Evolutionary conservation across 35 echinoderm and acorn worm genomes (phyloP), one percentile per base, ranked within the genome.

Genomic region (Anneissia japonica): DNA sequence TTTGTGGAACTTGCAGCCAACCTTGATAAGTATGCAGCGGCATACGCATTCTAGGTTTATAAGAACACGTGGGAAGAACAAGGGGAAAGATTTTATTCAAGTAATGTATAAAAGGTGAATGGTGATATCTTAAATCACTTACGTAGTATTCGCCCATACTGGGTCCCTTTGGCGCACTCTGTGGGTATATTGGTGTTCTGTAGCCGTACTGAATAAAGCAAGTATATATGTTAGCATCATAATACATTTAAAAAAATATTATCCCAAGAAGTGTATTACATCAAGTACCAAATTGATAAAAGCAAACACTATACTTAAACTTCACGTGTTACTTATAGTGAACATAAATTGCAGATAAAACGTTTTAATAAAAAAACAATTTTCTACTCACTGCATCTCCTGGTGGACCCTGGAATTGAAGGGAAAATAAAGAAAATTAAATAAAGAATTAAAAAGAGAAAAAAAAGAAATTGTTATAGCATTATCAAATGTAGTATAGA

Each of bases 371-470:
- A 12, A 87, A 55, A 35, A 55, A 51, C 79, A 32, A 80, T 77
- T 11, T 83, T 9, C 32, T n/a, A 90, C 88, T 90, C 84, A 87
- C 84, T 31, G 87, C 90, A 31, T 81, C 74, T n/a, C 90, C 90
- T 83, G 90, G 90, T 75, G 90, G 85, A 30, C 86, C 90, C 74
- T 90, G 82, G 26, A 64, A 64, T 64, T 2, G 26, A 12, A 2
- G 1, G 26, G 21, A 64, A 64, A 64, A n/a, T n/a, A n/a, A n/a
- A n/a, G n/a, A n/a, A n/a, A n/a, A n/a, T 84, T 35, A 34, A 55
- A 36, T 1, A 30, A 90, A 23, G 31, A 64, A 81, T 76, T 35
- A 12, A 83, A 73, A 79, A 0, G 79, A 28, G 7, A 55, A 1
- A 89, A 28, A 74, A 74, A 28, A 37, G 40, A 9, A 72, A 5